Percentiles rank a stretch among this genome's conserved stretches.
Conservation (phyloP, 2,113 vertebrate genomes). For the Rhineura floridana region DNA sequence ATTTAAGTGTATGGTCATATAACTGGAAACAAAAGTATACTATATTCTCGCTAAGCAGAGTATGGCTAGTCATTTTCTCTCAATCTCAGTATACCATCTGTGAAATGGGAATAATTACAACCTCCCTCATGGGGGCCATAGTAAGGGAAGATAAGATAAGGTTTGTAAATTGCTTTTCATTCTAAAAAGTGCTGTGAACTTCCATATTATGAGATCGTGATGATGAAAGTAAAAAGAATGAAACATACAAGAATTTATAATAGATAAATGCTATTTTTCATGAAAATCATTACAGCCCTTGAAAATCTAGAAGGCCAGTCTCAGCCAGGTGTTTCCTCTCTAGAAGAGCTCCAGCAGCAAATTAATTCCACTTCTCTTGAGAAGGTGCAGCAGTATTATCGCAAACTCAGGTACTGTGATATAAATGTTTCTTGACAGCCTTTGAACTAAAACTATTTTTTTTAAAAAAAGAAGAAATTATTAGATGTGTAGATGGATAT, state of each 20-base stretch:
- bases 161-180: neutral
- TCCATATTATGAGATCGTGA: too few species aligned
- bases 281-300: constrained; percentile 78
- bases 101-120: neutral
- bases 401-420: constrained; percentile 88
- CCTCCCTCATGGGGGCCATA: neutral
- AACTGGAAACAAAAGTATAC: too few species aligned
- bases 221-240: neutral
- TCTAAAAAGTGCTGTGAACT: neutral
- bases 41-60: neutral
- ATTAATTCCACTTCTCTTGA: constrained; percentile 90
- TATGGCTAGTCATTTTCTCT: neutral
- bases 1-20: neutral
- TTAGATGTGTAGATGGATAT: neutral
- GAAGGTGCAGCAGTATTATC: constrained; percentile 96
- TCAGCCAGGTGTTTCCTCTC: constrained; percentile 73
- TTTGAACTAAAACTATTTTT: neutral
- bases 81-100: neutral
- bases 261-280: neutral
- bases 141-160: neutral
- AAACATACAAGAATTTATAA: neutral
- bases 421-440: neutral
- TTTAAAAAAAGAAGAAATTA: neutral
- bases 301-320: constrained; percentile 83
- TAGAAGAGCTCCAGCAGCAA: constrained; percentile 91